Evolutionary conservation across 2,113 vertebrate genomes (phyloP).

Genomic region (Hyperopisus bebe): DNA sequence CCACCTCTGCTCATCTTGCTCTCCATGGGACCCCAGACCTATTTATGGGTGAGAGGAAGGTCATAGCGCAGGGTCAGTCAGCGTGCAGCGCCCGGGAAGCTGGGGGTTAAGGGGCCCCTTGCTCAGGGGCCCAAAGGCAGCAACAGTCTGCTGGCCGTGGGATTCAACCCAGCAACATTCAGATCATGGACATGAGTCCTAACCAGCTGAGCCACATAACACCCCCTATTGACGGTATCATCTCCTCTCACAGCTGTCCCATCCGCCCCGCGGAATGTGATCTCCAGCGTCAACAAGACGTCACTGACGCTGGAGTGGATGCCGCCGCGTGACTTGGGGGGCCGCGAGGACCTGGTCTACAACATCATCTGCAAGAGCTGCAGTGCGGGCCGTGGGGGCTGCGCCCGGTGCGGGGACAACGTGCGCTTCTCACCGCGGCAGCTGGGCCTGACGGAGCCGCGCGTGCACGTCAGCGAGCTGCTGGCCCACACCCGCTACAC

Average conservation of each 20-base stretch:
- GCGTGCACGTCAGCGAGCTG: slow-evolving; percentile 82
- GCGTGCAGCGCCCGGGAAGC: too few relatives aligned
- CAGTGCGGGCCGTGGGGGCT: slow-evolving; percentile 68
- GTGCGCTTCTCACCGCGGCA: slow-evolving; percentile 87
- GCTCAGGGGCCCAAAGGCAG: background rate
- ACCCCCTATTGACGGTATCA: background rate
- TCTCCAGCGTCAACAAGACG: slow-evolving; percentile 92
- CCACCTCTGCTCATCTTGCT: too few relatives aligned
- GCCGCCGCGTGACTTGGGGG: slow-evolving; percentile 69
- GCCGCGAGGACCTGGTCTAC: slow-evolving; percentile 85
- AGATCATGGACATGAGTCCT: background rate
- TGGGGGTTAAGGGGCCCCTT: background rate
- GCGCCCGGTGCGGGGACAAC: slow-evolving; percentile 89
- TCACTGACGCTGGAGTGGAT: slow-evolving; percentile 86
- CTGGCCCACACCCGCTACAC: slow-evolving; percentile 94
- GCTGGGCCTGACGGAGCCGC: slow-evolving; percentile 75
- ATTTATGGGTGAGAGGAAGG: too few relatives aligned
- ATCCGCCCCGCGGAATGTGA: slow-evolving; percentile 74
- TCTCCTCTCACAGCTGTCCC: slow-evolving; percentile 68
- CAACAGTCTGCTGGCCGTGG: background rate
- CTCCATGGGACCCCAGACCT: too few relatives aligned
- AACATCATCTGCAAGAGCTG: slow-evolving; percentile 98
- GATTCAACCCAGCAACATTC: background rate
- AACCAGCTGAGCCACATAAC: background rate
- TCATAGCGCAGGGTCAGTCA: too few relatives aligned